phyloP scores from a whole-genome alignment of 2,888 invertebrate species.

The Anthrax anthrax region DNA sequence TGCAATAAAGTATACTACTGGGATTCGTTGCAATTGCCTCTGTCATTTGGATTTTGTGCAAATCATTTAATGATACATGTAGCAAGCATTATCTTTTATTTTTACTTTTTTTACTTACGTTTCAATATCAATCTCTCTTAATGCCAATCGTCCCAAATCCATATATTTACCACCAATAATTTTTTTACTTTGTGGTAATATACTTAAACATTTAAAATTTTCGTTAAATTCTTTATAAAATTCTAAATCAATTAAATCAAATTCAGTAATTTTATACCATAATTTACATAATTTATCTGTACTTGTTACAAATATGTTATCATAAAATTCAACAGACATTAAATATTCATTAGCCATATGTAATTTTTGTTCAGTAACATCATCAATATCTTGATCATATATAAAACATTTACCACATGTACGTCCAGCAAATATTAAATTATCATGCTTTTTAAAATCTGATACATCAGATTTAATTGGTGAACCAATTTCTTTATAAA shows the following conservation, averaged over 20 bases:
- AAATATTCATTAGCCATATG: slow-evolving; percentile 24
- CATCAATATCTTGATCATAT: slow-evolving; percentile 15
- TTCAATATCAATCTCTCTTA: slow-evolving; percentile 26
- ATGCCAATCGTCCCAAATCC: slow-evolving; percentile 18
- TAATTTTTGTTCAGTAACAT: slow-evolving; percentile 21
- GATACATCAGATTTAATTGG: slow-evolving; percentile 22
- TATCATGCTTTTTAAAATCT: slow-evolving; percentile 23
- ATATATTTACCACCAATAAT: slow-evolving; percentile 27
- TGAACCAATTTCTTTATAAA: slow-evolving; percentile 19
- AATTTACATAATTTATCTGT: slow-evolving; percentile 23
- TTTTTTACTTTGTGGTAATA: slow-evolving; percentile 20
- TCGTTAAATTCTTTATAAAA: slow-evolving; percentile 17
- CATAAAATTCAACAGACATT: slow-evolving; percentile 24
- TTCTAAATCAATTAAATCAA: slow-evolving; percentile 25
- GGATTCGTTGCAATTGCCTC: too few relatives aligned
- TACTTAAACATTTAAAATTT: slow-evolving; percentile 23
- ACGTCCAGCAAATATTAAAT: slow-evolving; percentile 26
- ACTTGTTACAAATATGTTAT: slow-evolving; percentile 20
- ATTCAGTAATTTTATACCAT: slow-evolving; percentile 26
- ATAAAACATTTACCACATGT: slow-evolving; percentile 26
- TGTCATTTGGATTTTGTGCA: too few relatives aligned
- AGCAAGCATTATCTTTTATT: too few relatives aligned
- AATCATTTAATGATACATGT: too few relatives aligned
- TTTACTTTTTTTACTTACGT: too few relatives aligned
- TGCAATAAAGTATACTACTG: too few relatives aligned